Base-by-base conservation (phyloP, 2,113 vertebrate genomes). In the Felis chaus region DNA sequence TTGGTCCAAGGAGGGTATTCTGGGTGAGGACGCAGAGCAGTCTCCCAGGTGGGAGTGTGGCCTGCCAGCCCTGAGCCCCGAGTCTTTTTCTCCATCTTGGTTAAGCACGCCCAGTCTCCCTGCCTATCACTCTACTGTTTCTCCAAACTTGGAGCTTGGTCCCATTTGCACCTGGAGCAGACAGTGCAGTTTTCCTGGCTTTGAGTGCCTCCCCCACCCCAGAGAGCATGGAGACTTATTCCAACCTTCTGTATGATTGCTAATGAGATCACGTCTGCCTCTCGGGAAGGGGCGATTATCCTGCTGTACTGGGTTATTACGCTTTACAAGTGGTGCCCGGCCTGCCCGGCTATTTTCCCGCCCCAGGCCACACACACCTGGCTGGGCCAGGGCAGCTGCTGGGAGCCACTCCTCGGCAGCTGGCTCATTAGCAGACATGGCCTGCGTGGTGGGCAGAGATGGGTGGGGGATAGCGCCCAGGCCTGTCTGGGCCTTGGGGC, bases 261-360 rank as follows among this genome's bases (percentile, higher is more conserved):
- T 97, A 83, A 95, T 96, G 96, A 96, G 88, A 87, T 96, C 94
- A 90, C 1, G n/a, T 96, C 96, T 96, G 96, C 89, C n/a, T 94
- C 39, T n/a, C 1, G 1, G 78, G 66, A 84, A 87, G 50, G 25
- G 53, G 68, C 31, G 27, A 57, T 93, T 94, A 91, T n/a, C 92
- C 92, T 13, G 21, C 3, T 9, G 41, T 25, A 25, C 50, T 0
- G 1, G 65, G 50, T 93, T 93, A 95, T 97, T 97, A 96, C 33
- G 36, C 81, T 95, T 97, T 79, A 81, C 48, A 55, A 95, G 79
- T 36, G 84, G 79, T 4, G 5, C 61, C 89, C 2, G 1, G 50
- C 86, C 11, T 15, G 74, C 89, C 89, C 81, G 13, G 88, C 84
- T 78, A 88, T 84, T 84, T 94, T 85, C 53, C 36, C 1, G 57